Conservation (phyloP, 2,888 invertebrate species). For the Chouioia cunea region DNA sequence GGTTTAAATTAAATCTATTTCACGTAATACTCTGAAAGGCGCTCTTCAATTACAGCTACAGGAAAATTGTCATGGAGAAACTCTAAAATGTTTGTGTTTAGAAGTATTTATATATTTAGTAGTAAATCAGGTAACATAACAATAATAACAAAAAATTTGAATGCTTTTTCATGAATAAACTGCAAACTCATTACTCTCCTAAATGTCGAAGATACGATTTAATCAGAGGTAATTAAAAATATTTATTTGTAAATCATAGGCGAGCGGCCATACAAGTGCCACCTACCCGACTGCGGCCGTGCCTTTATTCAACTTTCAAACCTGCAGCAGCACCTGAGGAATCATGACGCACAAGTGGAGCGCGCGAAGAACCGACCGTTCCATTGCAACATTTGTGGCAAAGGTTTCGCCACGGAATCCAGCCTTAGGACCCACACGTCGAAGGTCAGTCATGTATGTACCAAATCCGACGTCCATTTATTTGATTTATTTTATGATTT, state of each 20-base stretch:
- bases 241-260: slow-evolving; percentile 75
- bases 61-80: no score
- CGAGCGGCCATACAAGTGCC: slow-evolving; percentile 97
- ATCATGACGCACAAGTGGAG: slow-evolving; percentile 96
- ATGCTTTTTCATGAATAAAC: no score
- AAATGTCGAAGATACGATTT: no score
- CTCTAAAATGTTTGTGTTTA: no score
- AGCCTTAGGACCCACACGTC: slow-evolving; percentile 95
- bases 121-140: no score
- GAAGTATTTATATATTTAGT: no score
- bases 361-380: slow-evolving; percentile 95
- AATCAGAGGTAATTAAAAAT: no score
- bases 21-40: no score
- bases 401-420: slow-evolving; percentile 96
- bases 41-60: no score
- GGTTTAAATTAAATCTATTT: no score
- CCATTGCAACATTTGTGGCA: slow-evolving; percentile 96
- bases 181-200: no score
- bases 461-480: slow-evolving; percentile 68
- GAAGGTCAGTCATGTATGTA: slow-evolving; percentile 89
- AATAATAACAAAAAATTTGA: no score
- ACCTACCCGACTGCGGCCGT: slow-evolving; percentile 93
- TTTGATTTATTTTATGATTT: slow-evolving; percentile 3
- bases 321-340: slow-evolving; percentile 94
- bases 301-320: slow-evolving; percentile 97